Base-by-base conservation (phyloP, 2,113 vertebrate species). In the Protomyctophum bolini region DNA sequence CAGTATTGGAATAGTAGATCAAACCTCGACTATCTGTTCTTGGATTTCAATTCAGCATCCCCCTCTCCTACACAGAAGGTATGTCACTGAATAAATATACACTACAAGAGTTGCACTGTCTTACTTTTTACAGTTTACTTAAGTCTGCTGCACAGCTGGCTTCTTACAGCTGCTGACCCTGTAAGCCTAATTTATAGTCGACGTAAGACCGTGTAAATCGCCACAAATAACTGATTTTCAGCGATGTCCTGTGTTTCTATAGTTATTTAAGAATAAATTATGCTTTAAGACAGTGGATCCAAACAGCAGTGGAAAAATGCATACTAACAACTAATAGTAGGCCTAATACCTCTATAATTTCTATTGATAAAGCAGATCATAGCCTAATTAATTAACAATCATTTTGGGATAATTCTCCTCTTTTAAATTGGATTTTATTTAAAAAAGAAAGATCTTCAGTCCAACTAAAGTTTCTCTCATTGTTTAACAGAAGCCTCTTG, bases 41-140 rank as follows among this genome's bases (percentile, higher is more conserved):
- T 99, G 89, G 97, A 98, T 92, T 99, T 99, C 87, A 96, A 99
- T 83, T 96, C 96, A 9, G 92, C 94, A 45, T 96, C 96, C 41
- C 94, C 96, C 10, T 96, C 96, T 46, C 96, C 96, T 79, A 94
- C 94, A 33, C 96, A 95, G 74, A 97, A 98, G 96, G 98, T 98
- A 76, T 33, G 58, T 66, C 21, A 21, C 21, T 21, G 21, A 21
- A 21, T 21, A 21, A 21, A 21, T 21, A 21, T 21, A 21, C 21
- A 21, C 21, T 21, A 21, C 21, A 21, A 21, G 21, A 21, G 21
- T 21, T 21, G 21, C 21, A 21, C 21, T 21, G 21, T 21, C 21
- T 21, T 21, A 21, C 21, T 58, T 7, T 2, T 58, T 15, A 58
- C 1, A 21, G 6, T 58, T 33, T 10, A 41, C 2, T 58, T 29